Evolutionary conservation across 2,797 vertebrate species (phyloP).

Genomic region (Decapterus maruadsi): DNA sequence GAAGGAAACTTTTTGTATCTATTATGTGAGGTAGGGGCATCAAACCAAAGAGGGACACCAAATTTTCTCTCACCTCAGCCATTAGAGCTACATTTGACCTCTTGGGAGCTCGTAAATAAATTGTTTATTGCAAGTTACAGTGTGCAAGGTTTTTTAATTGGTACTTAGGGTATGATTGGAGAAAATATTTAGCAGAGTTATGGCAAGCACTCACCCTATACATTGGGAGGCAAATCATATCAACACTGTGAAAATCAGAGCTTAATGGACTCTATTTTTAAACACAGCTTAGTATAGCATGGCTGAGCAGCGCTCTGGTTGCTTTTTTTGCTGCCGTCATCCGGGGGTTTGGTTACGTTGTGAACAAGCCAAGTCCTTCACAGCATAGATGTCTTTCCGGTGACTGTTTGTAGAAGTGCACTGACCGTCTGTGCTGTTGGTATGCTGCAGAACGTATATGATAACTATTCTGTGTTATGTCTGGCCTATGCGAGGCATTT

Average conservation of each 20-base stretch:
- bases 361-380: constrained; percentile 45
- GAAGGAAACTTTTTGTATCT: too few species aligned
- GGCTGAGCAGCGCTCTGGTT: constrained; percentile 53
- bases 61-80: constrained; percentile 78
- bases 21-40: too few species aligned
- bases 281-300: constrained; percentile 53
- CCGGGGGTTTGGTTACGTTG: constrained; percentile 47
- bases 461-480: constrained; percentile 17
- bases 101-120: too few species aligned
- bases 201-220: constrained; percentile 33
- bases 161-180: constrained; percentile 28
- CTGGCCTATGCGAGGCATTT: constrained; percentile 12
- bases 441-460: constrained; percentile 13
- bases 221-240: constrained; percentile 54
- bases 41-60: neutral
- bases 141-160: too few species aligned
- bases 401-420: constrained; percentile 30
- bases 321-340: constrained; percentile 45
- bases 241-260: constrained; percentile 52
- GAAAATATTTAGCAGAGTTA: constrained; percentile 42
- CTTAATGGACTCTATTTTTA: constrained; percentile 76
- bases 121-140: too few species aligned
- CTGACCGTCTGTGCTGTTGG: constrained; percentile 25
- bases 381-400: constrained; percentile 37
- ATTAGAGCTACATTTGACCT: constrained; percentile 62